phyloP scores from a whole-genome alignment of 1,140 invertebrate genomes.

The Ptiloglossa arizonensis region DNA sequence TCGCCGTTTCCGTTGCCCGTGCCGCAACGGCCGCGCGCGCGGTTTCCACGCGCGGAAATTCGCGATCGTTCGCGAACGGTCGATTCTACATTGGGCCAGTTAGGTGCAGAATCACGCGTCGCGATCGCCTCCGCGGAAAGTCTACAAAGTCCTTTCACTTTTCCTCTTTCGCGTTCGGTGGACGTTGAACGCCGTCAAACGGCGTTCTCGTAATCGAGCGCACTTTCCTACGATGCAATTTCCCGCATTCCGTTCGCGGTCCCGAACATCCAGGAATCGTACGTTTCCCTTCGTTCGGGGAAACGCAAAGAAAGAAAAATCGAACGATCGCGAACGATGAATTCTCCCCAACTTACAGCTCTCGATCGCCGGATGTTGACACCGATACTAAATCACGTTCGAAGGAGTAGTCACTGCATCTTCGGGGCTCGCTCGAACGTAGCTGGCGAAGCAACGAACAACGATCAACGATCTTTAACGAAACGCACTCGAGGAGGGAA shows the following conservation, averaged over 20 bases:
- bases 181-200: conserved; percentile 18
- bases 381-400: conserved; percentile 1
- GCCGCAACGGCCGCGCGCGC: not conserved
- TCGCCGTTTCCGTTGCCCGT: conserved; percentile 13
- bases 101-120: conserved; percentile 18
- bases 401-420: conserved; percentile 12
- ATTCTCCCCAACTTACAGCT: conserved; percentile 16
- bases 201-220: not conserved
- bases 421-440: not conserved
- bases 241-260: conserved; percentile 15
- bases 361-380: not conserved
- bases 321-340: not conserved
- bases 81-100: too few relatives aligned
- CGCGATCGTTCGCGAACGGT: too few relatives aligned
- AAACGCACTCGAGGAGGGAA: not conserved
- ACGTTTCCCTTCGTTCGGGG: not conserved
- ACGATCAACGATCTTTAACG: too few relatives aligned
- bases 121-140: conserved; percentile 40
- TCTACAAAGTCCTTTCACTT: conserved; percentile 59
- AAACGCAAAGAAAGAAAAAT: not conserved
- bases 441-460: too few relatives aligned
- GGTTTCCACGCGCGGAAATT: not conserved
- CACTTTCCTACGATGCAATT: conserved; percentile 5
- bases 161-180: conserved; percentile 47
- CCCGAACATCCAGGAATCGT: conserved; percentile 6